Percentiles rank a stretch among this genome's conserved stretches.
phyloP scores from a whole-genome alignment of 1,140 invertebrate genomes.

The Dendrolimus kikuchii region DNA sequence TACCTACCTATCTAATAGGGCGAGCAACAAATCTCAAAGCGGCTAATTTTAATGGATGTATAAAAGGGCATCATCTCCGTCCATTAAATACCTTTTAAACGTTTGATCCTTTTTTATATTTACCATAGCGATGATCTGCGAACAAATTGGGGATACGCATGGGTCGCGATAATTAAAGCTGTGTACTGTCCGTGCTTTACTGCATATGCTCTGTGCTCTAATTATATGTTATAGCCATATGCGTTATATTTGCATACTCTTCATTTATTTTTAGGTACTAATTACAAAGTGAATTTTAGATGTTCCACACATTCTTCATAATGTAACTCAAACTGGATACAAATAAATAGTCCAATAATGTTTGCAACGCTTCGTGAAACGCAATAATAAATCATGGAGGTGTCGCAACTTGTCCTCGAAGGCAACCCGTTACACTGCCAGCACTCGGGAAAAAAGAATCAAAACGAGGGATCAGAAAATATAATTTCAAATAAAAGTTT shows the following conservation, averaged over 20 bases:
- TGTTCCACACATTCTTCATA: neutral
- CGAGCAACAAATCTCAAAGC: constrained; percentile 60
- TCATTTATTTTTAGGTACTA: no score
- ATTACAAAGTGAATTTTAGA: no score
- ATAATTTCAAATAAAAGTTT: constrained; percentile 71
- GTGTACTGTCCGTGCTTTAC: constrained; percentile 14
- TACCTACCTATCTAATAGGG: constrained; percentile 34
- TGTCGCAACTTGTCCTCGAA: constrained; percentile 39
- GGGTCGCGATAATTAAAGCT: constrained; percentile 51
- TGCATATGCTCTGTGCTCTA: no score
- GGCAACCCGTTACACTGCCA: constrained; percentile 44
- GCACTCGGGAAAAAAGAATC: constrained; percentile 37
- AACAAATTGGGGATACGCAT: constrained; percentile 37
- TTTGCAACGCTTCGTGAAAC: constrained; percentile 16
- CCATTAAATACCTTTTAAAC: constrained; percentile 70
- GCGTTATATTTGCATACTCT: no score
- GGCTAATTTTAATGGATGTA: constrained; percentile 59
- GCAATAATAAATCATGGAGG: constrained; percentile 47
- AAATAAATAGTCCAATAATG: constrained; percentile 36
- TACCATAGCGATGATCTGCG: constrained; percentile 50
- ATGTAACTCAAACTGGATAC: constrained; percentile 12
- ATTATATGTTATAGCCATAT: no score
- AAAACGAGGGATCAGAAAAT: constrained; percentile 60
- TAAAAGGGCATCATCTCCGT: constrained; percentile 63
- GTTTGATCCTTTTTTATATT: constrained; percentile 72